Evolutionary conservation across 1,140 invertebrate genomes (phyloP), one percentile per base, ranked within the genome.

Genomic region (Plutomurus gul): DNA sequence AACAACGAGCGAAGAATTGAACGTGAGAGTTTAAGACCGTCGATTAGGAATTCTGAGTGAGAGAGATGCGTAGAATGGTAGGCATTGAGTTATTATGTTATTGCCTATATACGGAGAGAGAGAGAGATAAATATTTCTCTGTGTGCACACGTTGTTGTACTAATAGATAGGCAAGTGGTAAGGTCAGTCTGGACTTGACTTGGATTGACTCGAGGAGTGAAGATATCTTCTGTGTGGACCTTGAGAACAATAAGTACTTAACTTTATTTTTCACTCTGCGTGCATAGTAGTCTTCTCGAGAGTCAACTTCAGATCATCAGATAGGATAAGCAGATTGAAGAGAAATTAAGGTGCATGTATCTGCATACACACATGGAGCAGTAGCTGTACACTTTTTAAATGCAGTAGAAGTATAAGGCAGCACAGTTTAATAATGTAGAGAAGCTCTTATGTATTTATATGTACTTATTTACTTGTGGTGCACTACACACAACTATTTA

Each of bases 171-270:
- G 5, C 33, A 60, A 60, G 51, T 60, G 51, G 30, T 65, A 65
- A 65, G 56, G 56, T 33, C 56, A 65, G 56, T 33, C 56, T 65
- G 30, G 56, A 65, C 16, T 65, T 65, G 16, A n/a, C 27, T 65
- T 65, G 51, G n/a, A 1, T 49, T 0, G 8, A 8, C 16, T 51
- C 47, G 20, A 11, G 20, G 20, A 65, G 30, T 16, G 25, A 65
- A 65, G 56, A 65, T 65, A n/a, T n/a, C n/a, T n/a, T 10, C 5
- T 30, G 25, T 11, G 18, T 13, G 27, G 56, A 65, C 56, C 56
- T 65, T 65, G 56, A 65, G 56, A 65, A n/a, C 27, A 65, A 65
- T 65, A 65, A 65, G 56, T 65, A 30, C 27, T 60, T 65, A 65
- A 16, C 16, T 65, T 65, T 36, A 65, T 33, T 65, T 65, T 27